A percentile compares a stretch with the other conserved stretches of the same genome.
These are phyloP conservation scores for Coelogynopora nodosa DNA, from an alignment of 2,888 invertebrate species.

Conservation along the genomic window DNA sequence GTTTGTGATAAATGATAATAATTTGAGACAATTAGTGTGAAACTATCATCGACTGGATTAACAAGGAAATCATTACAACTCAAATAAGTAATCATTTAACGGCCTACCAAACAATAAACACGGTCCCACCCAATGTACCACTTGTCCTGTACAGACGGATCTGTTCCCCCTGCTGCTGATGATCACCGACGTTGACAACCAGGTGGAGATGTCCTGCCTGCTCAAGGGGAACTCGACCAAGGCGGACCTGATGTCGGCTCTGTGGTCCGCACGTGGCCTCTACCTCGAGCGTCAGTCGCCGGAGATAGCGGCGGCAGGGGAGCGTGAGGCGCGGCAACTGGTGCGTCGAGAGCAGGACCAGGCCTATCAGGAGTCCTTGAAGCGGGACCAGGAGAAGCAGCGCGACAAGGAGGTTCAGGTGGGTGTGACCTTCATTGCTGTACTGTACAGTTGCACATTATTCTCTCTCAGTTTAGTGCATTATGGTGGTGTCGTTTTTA, in stretches of 20 bases:
- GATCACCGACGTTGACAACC: neutral
- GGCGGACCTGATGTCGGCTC: neutral
- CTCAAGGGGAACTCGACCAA: neutral
- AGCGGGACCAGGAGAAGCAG: conserved; percentile 29
- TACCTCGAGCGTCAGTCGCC: neutral
- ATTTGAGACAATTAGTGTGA: no score
- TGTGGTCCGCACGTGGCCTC: neutral
- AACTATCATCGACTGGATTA: no score
- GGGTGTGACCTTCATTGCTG: no score
- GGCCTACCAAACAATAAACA: no score
- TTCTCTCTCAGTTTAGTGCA: no score
- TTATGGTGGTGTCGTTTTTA: no score
- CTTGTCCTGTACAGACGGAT: conserved; percentile 14
- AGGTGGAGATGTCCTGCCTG: neutral
- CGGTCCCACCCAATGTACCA: no score
- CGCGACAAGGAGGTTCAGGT: neutral
- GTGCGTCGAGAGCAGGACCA: conserved; percentile 36
- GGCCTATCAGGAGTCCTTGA: conserved; percentile 38
- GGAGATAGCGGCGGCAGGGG: conserved; percentile 35
- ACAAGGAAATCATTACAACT: no score
- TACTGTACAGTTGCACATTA: no score
- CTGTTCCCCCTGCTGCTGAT: neutral
- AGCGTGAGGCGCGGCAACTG: conserved; percentile 29
- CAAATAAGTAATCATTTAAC: no score
- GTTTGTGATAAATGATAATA: no score